Conservation (phyloP, 1,140 invertebrate genomes). For the Drosophila cardini region DNA sequence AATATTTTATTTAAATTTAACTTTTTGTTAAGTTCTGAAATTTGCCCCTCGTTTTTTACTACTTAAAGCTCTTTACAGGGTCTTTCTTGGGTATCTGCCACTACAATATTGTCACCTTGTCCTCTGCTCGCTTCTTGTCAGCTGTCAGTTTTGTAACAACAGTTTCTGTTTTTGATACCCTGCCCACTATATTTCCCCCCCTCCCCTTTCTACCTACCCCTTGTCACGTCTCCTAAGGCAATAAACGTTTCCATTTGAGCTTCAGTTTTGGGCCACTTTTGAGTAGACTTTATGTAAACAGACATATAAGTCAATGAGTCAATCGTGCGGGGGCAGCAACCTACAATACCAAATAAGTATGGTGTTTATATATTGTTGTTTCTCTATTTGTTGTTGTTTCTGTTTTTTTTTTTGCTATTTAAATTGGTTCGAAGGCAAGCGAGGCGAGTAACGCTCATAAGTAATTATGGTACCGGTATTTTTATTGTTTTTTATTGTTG, state of each 20-base stretch:
- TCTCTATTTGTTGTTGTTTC: slow-evolving; percentile 6
- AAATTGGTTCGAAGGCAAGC: slow-evolving; percentile 46
- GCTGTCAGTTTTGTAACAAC: slow-evolving; percentile 3
- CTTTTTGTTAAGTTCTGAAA: background rate
- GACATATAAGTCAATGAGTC: slow-evolving; percentile 36
- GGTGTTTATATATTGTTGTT: slow-evolving; percentile 15
- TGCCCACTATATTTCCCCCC: background rate
- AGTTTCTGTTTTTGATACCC: slow-evolving; percentile 25
- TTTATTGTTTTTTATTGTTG: slow-evolving; percentile 38
- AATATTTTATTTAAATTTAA: background rate
- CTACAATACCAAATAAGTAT: slow-evolving; percentile 70
- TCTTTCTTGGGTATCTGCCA: background rate
- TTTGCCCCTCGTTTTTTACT: too few species aligned
- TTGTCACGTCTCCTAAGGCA: slow-evolving; percentile 41
- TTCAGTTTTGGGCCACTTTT: slow-evolving; percentile 10
- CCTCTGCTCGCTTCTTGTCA: background rate
- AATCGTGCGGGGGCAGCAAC: slow-evolving; percentile 73
- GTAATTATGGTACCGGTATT: slow-evolving; percentile 37
- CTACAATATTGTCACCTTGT: background rate
- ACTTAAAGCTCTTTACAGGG: background rate
- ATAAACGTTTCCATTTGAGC: slow-evolving; percentile 52
- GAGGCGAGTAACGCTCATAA: slow-evolving; percentile 13
- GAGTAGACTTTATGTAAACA: slow-evolving; percentile 3
- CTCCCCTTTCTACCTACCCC: background rate
- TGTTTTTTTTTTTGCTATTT: slow-evolving; percentile 39